Percentiles rank a stretch among this genome's conserved stretches.
These are phyloP conservation scores for Phalacrocorax brasilianus DNA, from an alignment of 2,113 vertebrate species.

Conservation along the genomic window DNA sequence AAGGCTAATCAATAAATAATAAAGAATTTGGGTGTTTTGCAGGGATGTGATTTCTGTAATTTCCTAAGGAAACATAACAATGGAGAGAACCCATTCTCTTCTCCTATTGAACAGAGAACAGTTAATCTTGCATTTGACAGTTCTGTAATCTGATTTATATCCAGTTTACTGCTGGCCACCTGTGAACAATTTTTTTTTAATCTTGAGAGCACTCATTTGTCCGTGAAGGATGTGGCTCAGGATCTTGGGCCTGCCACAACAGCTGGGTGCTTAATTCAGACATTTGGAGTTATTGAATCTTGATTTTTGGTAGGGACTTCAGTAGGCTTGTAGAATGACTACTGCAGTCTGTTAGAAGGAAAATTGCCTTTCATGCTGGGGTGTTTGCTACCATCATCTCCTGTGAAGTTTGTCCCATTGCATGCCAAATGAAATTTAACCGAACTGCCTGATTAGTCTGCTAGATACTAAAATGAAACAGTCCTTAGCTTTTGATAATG, in stretches of 20 bases:
- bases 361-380: background rate
- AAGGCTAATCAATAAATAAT: background rate
- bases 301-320: background rate
- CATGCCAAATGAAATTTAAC: background rate
- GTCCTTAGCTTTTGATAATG: background rate
- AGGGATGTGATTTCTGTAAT: background rate
- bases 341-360: background rate
- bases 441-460: background rate
- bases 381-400: background rate
- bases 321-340: background rate
- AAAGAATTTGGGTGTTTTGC: background rate
- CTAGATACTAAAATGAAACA: background rate
- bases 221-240: background rate
- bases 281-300: background rate
- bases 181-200: background rate
- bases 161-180: conserved; percentile 18
- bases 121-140: background rate
- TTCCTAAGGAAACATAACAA: background rate
- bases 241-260: background rate
- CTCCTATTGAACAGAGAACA: background rate
- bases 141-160: background rate
- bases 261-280: background rate
- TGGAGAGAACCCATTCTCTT: background rate
- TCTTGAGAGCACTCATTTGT: background rate
- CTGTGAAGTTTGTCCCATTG: background rate